Evolutionary conservation across 2,888 invertebrate species (phyloP).

Genomic region (Clanis bilineata): DNA sequence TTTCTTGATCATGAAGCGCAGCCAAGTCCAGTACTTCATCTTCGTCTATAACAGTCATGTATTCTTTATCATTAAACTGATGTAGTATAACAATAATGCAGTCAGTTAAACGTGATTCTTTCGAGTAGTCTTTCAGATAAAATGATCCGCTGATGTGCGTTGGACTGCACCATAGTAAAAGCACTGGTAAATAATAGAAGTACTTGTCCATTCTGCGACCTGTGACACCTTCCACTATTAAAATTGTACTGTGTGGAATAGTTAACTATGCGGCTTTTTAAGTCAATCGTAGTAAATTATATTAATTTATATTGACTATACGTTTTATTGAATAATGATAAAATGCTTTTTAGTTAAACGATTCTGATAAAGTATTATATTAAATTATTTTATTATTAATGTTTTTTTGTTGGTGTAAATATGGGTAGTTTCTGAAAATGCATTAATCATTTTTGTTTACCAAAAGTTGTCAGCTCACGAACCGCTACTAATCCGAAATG

Average conservation of each 20-base stretch:
- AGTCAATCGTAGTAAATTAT: neutral
- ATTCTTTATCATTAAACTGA: neutral
- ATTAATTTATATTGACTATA: neutral
- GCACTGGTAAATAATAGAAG: neutral
- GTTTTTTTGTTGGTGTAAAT: too few species aligned
- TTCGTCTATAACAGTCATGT: neutral
- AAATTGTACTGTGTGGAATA: neutral
- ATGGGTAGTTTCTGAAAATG: too few species aligned
- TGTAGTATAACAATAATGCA: neutral
- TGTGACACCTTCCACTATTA: neutral
- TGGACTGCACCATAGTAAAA: neutral
- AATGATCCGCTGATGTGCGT: neutral
- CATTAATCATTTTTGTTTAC: too few species aligned
- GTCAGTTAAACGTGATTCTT: neutral
- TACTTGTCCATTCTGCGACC: neutral
- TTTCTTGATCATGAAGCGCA: neutral
- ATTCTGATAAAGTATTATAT: too few species aligned
- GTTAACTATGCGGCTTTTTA: too few species aligned
- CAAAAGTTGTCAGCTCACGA: too few species aligned
- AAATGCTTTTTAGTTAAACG: slow-evolving; percentile 4
- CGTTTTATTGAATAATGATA: slow-evolving; percentile 2
- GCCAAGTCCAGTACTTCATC: neutral
- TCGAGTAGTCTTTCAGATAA: neutral
- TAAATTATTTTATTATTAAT: too few species aligned
- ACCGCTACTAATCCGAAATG: too few species aligned